Conservation (phyloP, 2,888 invertebrate genomes). For the Troglohyphantes excavatus region DNA sequence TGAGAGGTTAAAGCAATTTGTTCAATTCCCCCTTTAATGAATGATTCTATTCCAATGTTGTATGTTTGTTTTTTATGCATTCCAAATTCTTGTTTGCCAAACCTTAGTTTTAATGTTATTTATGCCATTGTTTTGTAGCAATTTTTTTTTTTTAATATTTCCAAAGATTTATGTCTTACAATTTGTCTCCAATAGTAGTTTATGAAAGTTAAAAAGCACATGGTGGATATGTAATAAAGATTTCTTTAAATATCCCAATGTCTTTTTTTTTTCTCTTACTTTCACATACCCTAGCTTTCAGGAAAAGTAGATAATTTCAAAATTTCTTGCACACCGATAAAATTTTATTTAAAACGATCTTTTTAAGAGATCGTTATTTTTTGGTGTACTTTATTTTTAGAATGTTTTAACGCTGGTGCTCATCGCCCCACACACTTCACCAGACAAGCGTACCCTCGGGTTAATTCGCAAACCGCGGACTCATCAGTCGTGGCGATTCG, state of each 20-base stretch:
- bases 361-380: too few species aligned
- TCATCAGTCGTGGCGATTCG: too few species aligned
- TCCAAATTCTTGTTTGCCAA: constrained; percentile 69
- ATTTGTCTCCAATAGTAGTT: constrained; percentile 68
- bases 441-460: too few species aligned
- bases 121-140: constrained; percentile 49
- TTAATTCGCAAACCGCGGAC: too few species aligned
- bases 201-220: constrained; percentile 62
- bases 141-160: constrained; percentile 43
- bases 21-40: constrained; percentile 12
- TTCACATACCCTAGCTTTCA: too few species aligned
- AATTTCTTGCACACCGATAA: too few species aligned
- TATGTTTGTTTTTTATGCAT: constrained; percentile 47
- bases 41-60: constrained; percentile 37
- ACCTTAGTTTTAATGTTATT: constrained; percentile 46
- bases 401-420: too few species aligned
- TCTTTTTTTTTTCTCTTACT: too few species aligned
- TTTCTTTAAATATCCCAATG: constrained; percentile 30
- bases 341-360: too few species aligned
- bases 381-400: too few species aligned
- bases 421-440: too few species aligned
- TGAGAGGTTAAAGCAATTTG: constrained; percentile 2
- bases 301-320: too few species aligned
- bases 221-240: constrained; percentile 77
- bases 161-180: constrained; percentile 71